Conservation (phyloP, 2,797 vertebrate genomes). For the Salarias fasciatus region DNA sequence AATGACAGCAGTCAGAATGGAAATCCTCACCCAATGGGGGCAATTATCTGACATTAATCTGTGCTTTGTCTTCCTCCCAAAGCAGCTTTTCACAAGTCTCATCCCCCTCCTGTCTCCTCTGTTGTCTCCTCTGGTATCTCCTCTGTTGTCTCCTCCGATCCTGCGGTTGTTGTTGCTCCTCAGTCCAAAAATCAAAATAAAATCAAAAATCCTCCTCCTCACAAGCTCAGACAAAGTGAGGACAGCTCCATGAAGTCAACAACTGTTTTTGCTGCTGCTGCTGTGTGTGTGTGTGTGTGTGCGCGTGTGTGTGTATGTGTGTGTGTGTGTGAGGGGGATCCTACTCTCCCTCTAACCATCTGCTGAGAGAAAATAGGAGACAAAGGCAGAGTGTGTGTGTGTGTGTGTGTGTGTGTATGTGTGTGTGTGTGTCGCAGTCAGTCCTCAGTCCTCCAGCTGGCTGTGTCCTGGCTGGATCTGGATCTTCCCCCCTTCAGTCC, state of each 20-base stretch:
- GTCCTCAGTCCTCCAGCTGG: conserved; percentile 74
- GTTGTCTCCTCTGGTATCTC: conserved; percentile 57
- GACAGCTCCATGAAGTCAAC: conserved; percentile 67
- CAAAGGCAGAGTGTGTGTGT: conserved; percentile 69
- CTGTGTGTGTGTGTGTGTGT: conserved; percentile 62
- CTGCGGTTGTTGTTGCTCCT: conserved; percentile 71
- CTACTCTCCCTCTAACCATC: conserved; percentile 84
- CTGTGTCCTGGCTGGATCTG: conserved; percentile 73
- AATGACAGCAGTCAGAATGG: conserved; percentile 60
- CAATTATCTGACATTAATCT: conserved; percentile 74
- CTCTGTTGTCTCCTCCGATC: conserved; percentile 61
- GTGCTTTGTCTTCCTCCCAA: conserved; percentile 74
- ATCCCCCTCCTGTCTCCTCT: conserved; percentile 66
- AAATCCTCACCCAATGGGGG: conserved; percentile 62
- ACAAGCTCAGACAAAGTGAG: conserved; percentile 76
- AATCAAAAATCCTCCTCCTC: conserved; percentile 55
- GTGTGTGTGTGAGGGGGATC: conserved; percentile 60
- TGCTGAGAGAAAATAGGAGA: conserved; percentile 74
- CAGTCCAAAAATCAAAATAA: conserved; percentile 26
- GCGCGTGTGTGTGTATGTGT: conserved; percentile 36
- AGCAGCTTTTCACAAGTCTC: conserved; percentile 77
- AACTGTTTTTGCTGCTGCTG: conserved; percentile 62
- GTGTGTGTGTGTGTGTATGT: conserved; percentile 66
- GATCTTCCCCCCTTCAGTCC: conserved; percentile 67
- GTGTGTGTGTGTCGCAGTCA: conserved; percentile 65